phyloP scores from a whole-genome alignment of 2,888 invertebrate species.

The Drosophila ustulata region DNA sequence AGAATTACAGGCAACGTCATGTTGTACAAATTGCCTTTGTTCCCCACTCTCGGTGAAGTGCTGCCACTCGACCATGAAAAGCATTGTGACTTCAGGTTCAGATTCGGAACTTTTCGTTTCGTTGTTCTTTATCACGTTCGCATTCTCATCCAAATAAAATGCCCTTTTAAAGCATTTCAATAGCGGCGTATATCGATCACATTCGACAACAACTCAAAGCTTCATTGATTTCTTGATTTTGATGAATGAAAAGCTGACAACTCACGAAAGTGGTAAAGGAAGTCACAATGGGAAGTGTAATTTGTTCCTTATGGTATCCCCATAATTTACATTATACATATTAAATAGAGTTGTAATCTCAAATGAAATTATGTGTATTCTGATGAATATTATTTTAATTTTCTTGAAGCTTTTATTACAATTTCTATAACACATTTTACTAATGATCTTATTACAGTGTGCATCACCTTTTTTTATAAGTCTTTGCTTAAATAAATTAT shows the following conservation, averaged over 20 bases:
- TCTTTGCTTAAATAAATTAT: too few species aligned
- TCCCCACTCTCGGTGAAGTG: constrained; percentile 52
- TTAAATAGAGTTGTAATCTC: too few species aligned
- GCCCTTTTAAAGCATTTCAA: constrained; percentile 4
- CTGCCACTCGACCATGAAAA: constrained; percentile 61
- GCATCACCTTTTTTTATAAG: too few species aligned
- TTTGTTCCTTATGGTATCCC: neutral
- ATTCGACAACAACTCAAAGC: neutral
- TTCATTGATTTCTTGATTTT: neutral
- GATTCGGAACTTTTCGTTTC: constrained; percentile 9
- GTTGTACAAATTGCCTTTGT: constrained; percentile 74
- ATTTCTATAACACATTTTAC: too few species aligned
- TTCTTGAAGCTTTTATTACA: too few species aligned
- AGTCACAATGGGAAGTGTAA: neutral
- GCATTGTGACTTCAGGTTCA: constrained; percentile 15
- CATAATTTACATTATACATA: neutral
- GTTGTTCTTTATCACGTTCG: constrained; percentile 15
- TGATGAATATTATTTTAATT: too few species aligned
- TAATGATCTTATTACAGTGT: too few species aligned
- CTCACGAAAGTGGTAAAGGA: neutral
- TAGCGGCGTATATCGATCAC: constrained; percentile 12
- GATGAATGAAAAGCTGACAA: neutral
- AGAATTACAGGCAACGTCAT: constrained; percentile 40
- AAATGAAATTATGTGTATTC: too few species aligned
- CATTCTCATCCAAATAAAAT: constrained; percentile 2